Evolutionary conservation across 1,140 invertebrate genomes (phyloP).

Genomic region (Zaprionus vittiger): DNA sequence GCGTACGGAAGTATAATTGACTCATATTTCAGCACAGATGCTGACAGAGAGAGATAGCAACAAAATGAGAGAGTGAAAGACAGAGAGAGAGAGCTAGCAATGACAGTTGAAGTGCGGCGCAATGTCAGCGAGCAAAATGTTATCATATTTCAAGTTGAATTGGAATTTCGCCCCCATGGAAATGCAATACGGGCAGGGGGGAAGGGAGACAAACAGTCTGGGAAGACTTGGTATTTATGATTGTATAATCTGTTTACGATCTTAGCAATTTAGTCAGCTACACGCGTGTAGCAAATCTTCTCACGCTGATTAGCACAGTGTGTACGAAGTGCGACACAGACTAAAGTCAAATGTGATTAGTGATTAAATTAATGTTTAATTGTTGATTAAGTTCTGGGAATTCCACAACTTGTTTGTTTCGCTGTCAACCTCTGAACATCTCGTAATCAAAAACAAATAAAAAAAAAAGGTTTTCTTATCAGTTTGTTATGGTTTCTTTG

Average conservation of each 20-base stretch:
- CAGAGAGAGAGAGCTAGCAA: background rate
- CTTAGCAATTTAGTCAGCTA: background rate
- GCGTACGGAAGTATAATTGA: constrained; percentile 80
- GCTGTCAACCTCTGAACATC: background rate
- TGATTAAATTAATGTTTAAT: background rate
- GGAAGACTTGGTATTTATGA: background rate
- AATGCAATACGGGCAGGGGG: background rate
- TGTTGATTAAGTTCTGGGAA: background rate
- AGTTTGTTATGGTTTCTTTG: too few relatives aligned
- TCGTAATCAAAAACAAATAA: too few relatives aligned
- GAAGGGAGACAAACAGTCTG: background rate
- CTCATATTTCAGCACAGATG: constrained; percentile 72
- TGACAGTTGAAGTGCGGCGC: background rate
- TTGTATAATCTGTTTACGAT: constrained; percentile 1
- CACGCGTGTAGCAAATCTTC: background rate
- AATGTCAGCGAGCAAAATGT: constrained; percentile 22
- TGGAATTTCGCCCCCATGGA: constrained; percentile 17
- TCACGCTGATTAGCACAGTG: constrained; percentile 2
- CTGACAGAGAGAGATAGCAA: constrained; percentile 14
- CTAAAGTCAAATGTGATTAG: background rate
- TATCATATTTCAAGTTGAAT: constrained; percentile 47
- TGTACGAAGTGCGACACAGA: background rate
- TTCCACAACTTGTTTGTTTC: background rate
- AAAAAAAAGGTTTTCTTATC: too few relatives aligned
- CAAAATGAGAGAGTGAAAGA: background rate